A percentile compares a stretch with the other conserved stretches of the same genome.
Conservation (phyloP, 2,797 vertebrate genomes). For the Chiloscyllium punctatum region DNA sequence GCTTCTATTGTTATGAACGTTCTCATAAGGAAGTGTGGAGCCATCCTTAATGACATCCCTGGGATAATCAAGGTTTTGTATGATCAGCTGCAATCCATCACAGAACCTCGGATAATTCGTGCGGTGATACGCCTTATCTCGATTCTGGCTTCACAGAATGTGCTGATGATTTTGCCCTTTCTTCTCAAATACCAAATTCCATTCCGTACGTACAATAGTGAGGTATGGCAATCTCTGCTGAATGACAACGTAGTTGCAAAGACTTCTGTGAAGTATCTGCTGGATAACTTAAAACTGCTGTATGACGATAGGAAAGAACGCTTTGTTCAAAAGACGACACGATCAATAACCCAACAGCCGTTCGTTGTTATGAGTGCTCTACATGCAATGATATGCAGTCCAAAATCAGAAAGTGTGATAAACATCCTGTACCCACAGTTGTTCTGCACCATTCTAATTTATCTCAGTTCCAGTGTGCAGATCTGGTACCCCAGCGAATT, state of each 20-base stretch:
- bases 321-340: too few species aligned
- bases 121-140: not conserved
- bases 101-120: not conserved
- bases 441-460: not conserved
- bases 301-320: not conserved
- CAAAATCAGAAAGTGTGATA: not conserved
- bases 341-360: not conserved
- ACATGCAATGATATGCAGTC: not conserved
- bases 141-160: constrained; percentile 1
- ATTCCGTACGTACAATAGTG: not conserved
- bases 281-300: not conserved
- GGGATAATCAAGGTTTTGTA: not conserved
- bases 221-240: constrained; percentile 8
- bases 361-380: not conserved
- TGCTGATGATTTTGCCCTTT: not conserved
- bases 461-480: not conserved
- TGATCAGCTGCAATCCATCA: not conserved
- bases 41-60: not conserved
- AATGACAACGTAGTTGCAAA: not conserved
- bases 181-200: constrained; percentile 1
- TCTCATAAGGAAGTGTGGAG: not conserved
- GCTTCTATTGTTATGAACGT: not conserved
- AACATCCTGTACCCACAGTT: not conserved
- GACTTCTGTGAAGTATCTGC: not conserved
- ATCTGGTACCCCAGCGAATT: not conserved